phyloP scores from a whole-genome alignment of 2,113 vertebrate species.

The Hippopotamus amphibius region DNA sequence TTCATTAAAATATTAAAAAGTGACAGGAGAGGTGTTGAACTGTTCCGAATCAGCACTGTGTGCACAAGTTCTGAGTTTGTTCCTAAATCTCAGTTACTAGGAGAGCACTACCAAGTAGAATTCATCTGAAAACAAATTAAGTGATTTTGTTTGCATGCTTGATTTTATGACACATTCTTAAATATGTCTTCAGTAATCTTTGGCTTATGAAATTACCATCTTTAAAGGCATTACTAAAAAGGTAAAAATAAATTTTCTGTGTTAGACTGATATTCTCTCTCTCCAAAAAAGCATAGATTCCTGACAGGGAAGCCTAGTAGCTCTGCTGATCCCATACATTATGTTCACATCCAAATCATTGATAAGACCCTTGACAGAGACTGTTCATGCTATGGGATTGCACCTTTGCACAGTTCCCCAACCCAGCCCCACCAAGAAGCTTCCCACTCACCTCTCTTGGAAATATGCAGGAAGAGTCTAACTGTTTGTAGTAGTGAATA shows the following conservation, averaged over 20 bases:
- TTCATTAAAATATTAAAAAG: constrained; percentile 61
- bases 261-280: neutral
- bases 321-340: neutral
- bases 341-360: neutral
- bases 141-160: neutral
- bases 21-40: accelerated
- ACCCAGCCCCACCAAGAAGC: neutral
- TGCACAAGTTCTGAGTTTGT: neutral
- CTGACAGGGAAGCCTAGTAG: neutral
- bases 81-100: constrained; percentile 17
- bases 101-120: constrained; percentile 56
- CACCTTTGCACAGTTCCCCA: neutral
- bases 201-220: constrained; percentile 15
- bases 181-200: constrained; percentile 14
- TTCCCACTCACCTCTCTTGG: neutral
- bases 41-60: neutral
- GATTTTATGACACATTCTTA: constrained; percentile 25
- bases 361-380: neutral
- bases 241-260: neutral
- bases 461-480: constrained; percentile 11
- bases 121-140: constrained; percentile 32
- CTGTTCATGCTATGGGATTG: no score
- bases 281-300: neutral
- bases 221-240: neutral
- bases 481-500: constrained; percentile 60